phyloP scores from a whole-genome alignment of 2,888 invertebrate species.

The Reticulitermes lucifugus region DNA sequence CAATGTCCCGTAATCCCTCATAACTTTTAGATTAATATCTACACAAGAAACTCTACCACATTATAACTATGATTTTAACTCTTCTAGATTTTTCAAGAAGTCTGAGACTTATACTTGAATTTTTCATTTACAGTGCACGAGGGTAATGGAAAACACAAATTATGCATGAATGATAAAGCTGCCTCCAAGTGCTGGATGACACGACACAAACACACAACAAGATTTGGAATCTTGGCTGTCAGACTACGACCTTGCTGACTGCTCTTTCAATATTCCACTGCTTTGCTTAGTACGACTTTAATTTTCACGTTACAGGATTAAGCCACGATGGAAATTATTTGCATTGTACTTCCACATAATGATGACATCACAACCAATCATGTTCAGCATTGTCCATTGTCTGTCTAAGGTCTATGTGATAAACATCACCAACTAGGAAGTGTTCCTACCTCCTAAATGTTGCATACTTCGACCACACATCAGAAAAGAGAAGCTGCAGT shows the following conservation, averaged over 20 bases:
- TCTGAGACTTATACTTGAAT: not conserved
- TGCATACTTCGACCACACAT: too few relatives aligned
- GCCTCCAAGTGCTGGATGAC: not conserved
- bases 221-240: conserved; percentile 18
- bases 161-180: not conserved
- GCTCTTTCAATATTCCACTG: not conserved
- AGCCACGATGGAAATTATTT: too few relatives aligned
- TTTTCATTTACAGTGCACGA: not conserved
- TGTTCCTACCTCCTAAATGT: too few relatives aligned
- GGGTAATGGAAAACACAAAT: conserved; percentile 8
- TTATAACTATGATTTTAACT: conserved; percentile 23
- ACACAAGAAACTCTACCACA: not conserved
- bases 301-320: too few relatives aligned
- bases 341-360: too few relatives aligned
- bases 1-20: not conserved
- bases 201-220: conserved; percentile 26
- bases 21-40: conserved; percentile 16
- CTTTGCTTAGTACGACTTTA: not conserved
- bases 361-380: too few relatives aligned
- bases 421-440: too few relatives aligned
- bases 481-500: too few relatives aligned
- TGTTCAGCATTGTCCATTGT: too few relatives aligned
- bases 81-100: not conserved
- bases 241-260: not conserved
- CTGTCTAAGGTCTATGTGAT: too few relatives aligned